Percentiles rank a stretch among this genome's conserved stretches.
Conservation (phyloP, 2,888 invertebrate genomes). For the Oscheius sp. region DNA sequence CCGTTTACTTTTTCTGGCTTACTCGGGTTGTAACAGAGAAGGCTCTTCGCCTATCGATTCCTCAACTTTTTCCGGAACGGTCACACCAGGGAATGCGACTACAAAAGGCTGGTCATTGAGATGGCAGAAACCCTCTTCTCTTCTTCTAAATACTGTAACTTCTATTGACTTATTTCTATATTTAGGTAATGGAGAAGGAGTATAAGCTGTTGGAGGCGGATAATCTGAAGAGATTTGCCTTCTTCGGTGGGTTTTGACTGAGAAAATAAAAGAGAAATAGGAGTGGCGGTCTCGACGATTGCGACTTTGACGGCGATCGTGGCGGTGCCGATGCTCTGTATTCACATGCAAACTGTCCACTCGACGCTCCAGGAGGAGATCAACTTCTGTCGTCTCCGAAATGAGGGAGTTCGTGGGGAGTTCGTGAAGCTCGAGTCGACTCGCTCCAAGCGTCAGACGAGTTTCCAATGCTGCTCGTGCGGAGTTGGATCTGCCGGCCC, state of each 20-base stretch:
- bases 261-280: too few species aligned
- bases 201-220: constrained; percentile 34
- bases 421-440: constrained; percentile 38
- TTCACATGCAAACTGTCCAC: constrained; percentile 64
- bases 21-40: constrained; percentile 21
- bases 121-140: neutral
- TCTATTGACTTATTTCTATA: neutral
- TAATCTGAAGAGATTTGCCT: constrained; percentile 30
- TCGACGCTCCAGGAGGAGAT: constrained; percentile 59
- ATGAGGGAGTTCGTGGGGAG: constrained; percentile 39
- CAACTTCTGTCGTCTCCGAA: constrained; percentile 48
- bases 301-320: constrained; percentile 61
- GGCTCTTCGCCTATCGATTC: neutral
- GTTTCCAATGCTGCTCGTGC: constrained; percentile 29
- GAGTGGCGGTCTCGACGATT: constrained; percentile 60
- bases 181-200: constrained; percentile 41
- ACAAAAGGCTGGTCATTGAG: constrained; percentile 19
- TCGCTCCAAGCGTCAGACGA: constrained; percentile 26
- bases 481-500: constrained; percentile 30
- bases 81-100: constrained; percentile 20
- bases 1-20: constrained; percentile 25
- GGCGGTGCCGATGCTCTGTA: constrained; percentile 67
- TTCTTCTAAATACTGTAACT: neutral
- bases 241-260: constrained; percentile 21
- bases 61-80: constrained; percentile 27